Evolutionary conservation across 2,797 vertebrate species (phyloP), one percentile per base, ranked within the genome.

Genomic region (Pyrrhura leucotis): DNA sequence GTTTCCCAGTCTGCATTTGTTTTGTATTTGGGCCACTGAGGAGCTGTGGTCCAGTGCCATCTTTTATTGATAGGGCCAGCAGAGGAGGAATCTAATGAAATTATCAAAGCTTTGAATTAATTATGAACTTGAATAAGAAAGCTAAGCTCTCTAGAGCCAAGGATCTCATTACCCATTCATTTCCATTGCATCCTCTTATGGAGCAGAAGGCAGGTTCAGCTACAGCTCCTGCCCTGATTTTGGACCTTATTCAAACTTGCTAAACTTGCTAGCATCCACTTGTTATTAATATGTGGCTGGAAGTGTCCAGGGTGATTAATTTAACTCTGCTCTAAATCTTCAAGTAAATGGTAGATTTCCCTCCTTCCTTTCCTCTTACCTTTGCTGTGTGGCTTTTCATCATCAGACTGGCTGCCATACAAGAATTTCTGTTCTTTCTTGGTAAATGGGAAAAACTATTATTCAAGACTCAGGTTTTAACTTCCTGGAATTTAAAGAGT

Each of bases 101-200:
- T 99, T 98, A 99, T 99, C 99, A 99, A 98, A 98, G 99, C 99
- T 99, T 97, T 99, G 99, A 99, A 99, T 99, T 99, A 99, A 99
- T 99, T 99, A 99, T 99, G 99, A 99, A 98, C 98, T 98, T 98
- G 98, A 99, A 99, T 98, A 99, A 99, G 98, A 99, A 99, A 98
- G 98, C 98, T 98, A 97, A 98, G 98, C 98, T 99, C 99, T 99
- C 98, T 98, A 98, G 99, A 99, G 99, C 98, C 97, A 95, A 77
- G 93, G 98, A 98, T 98, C 98, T 99, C 98, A 99, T 99, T 99
- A 99, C 98, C 98, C 98, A 99, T 99, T 98, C 99, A 99, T 98
- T 99, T 98, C 98, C 98, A 98, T 98, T 98, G 98, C 98, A 97
- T 98, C 98, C 98, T 99, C 98, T 98, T 98, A 97, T 98, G 98